A percentile compares a stretch with the other conserved stretches of the same genome.
Conservation (phyloP, 2,113 vertebrate genomes). For the Ictalurus furcatus region DNA sequence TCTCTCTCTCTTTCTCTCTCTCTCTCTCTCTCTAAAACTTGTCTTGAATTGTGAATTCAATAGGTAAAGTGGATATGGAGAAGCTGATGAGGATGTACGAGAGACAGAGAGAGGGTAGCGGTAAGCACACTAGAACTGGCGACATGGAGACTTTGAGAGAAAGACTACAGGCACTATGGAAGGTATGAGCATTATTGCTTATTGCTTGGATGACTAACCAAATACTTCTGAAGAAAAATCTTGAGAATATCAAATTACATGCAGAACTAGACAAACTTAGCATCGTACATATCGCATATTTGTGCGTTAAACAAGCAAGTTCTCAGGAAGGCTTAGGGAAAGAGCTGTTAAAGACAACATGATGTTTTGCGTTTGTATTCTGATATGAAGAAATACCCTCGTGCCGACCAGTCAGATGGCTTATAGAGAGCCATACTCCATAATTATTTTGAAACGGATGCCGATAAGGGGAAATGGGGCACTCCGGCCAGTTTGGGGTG, state of each 20-base stretch:
- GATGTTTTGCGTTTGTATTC: not conserved
- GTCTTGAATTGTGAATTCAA: not conserved
- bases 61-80: slow-evolving; percentile 86
- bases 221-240: not conserved
- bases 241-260: not conserved
- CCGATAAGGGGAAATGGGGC: not conserved
- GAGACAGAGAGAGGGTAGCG: slow-evolving; percentile 63
- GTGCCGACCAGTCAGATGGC: not conserved
- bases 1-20: no score
- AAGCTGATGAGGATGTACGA: slow-evolving; percentile 80
- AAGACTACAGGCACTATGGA: slow-evolving; percentile 83
- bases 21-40: no score
- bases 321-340: not conserved
- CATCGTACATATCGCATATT: not conserved
- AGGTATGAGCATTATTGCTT: slow-evolving; percentile 73
- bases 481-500: not conserved
- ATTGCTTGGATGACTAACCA: not conserved
- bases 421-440: not conserved
- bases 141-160: slow-evolving; percentile 74
- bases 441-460: not conserved
- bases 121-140: slow-evolving; percentile 55
- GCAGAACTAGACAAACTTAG: not conserved
- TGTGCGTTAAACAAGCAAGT: not conserved
- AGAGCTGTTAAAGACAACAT: not conserved
- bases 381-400: not conserved